Conservation (phyloP, 2,797 vertebrate species). For the Acridotheres tristis region DNA sequence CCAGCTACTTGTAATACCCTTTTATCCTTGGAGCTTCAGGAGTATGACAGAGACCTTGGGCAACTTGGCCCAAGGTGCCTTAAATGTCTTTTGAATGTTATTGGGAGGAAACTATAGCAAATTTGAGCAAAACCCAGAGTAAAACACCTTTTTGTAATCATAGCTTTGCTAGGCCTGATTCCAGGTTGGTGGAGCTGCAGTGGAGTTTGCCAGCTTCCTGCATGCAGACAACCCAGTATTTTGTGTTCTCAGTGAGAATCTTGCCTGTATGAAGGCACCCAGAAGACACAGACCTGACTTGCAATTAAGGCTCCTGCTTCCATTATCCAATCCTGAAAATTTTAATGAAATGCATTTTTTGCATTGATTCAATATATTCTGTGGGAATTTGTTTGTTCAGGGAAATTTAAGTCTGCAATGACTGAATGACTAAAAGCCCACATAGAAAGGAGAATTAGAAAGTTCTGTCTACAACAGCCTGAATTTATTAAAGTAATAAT, state of each 20-base stretch:
- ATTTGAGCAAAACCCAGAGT: neutral
- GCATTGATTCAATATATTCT: neutral
- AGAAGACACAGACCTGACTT: neutral
- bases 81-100: neutral
- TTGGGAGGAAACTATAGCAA: neutral
- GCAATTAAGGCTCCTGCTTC: neutral
- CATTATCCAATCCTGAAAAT: neutral
- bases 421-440: neutral
- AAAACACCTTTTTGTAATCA: neutral
- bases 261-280: neutral
- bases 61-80: neutral
- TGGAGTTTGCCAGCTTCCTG: neutral
- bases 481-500: constrained; percentile 6
- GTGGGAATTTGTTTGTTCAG: neutral
- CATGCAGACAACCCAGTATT: neutral
- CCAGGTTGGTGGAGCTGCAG: neutral
- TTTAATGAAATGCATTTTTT: neutral
- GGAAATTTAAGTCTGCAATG: neutral
- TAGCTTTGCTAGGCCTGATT: neutral
- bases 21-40: neutral
- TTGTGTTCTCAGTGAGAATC: neutral
- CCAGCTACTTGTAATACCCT: fast-evolving
- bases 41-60: neutral
- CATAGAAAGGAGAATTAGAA: neutral
- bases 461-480: neutral